Evolutionary conservation across 2,113 vertebrate species (phyloP).

Genomic region (Fulica atra): DNA sequence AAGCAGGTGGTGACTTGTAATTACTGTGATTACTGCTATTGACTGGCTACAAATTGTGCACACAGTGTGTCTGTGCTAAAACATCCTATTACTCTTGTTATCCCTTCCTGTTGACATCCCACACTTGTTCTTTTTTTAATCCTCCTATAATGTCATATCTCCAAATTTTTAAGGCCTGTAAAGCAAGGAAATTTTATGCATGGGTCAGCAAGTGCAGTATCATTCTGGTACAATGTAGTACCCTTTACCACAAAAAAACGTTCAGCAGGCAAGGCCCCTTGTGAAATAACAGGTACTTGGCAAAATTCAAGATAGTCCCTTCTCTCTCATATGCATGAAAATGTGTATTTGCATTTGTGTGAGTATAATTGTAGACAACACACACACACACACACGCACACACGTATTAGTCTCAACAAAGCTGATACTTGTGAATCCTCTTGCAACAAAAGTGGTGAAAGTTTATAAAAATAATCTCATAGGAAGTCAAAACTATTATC

Average conservation of each 20-base stretch:
- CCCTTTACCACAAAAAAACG: background rate
- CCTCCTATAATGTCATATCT: background rate
- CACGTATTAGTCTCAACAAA: background rate
- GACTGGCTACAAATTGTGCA: background rate
- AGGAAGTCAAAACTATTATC: background rate
- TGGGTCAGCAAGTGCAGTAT: background rate
- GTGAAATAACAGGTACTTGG: accelerated
- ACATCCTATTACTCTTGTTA: background rate
- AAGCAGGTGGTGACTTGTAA: background rate
- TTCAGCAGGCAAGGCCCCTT: background rate
- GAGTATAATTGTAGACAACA: background rate
- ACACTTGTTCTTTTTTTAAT: background rate
- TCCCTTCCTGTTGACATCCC: background rate
- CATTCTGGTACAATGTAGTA: background rate
- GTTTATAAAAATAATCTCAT: background rate
- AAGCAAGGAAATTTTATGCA: background rate
- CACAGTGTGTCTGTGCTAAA: background rate
- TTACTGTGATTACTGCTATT: background rate
- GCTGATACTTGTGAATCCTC: background rate
- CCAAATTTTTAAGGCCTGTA: background rate
- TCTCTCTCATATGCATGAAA: background rate
- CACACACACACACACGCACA: accelerated
- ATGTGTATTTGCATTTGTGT: accelerated
- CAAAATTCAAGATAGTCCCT: background rate
- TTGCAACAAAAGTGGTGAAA: background rate